These are phyloP conservation scores for Triplophysa tibetana DNA, from an alignment of 2,113 vertebrate genomes.

Conservation along the genomic window DNA sequence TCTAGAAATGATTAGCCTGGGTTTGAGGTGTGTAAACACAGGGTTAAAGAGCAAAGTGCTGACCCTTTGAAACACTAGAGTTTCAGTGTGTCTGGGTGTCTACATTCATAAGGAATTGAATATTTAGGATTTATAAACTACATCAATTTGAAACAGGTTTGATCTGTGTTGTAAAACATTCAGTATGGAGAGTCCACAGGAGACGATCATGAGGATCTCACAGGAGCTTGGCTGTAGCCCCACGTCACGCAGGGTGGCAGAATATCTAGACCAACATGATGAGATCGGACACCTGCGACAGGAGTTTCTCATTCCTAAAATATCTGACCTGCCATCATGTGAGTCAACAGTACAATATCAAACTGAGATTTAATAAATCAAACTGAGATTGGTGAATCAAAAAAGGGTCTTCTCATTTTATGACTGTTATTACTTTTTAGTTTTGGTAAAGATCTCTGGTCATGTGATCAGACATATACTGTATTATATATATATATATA, in stretches of 20 bases:
- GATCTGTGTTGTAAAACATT: not conserved
- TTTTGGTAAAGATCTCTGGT: too few relatives aligned
- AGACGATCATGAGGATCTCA: slow-evolving; percentile 68
- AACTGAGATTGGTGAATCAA: not conserved
- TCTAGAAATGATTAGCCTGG: slow-evolving; percentile 8
- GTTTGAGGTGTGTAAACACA: not conserved
- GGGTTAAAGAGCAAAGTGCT: not conserved
- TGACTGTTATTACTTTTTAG: too few relatives aligned
- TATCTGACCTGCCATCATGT: slow-evolving; percentile 83
- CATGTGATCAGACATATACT: not conserved
- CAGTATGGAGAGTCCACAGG: slow-evolving; percentile 52
- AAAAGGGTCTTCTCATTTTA: too few relatives aligned
- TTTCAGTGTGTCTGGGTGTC: not conserved
- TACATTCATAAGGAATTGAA: not conserved
- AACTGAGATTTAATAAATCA: too few relatives aligned
- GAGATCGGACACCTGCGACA: slow-evolving; percentile 76
- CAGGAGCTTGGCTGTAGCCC: slow-evolving; percentile 73
- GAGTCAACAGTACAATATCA: slow-evolving; percentile 61
- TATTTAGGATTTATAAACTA: too few relatives aligned
- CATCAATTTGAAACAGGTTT: not conserved
- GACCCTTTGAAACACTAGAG: not conserved
- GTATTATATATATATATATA: too few relatives aligned
- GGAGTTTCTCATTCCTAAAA: slow-evolving; percentile 82
- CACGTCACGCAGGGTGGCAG: slow-evolving; percentile 75
- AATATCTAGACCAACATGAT: slow-evolving; percentile 81